A percentile compares a stretch with the other conserved stretches of the same genome.
phyloP scores from a whole-genome alignment of 2,888 invertebrate species.

The Tetropium fuscum region DNA sequence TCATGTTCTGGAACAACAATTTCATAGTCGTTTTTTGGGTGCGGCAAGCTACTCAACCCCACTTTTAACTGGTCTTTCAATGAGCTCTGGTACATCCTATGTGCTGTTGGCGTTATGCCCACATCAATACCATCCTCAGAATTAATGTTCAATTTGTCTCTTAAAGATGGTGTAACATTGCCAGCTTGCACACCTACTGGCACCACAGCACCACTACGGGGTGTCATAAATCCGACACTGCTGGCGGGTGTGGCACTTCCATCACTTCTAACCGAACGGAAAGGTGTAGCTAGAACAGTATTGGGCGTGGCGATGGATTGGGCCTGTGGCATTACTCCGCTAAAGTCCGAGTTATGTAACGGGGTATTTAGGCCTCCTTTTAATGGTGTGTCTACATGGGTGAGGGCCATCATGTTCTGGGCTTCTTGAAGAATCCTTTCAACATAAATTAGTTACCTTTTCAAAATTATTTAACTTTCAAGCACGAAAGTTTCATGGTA shows the following conservation, averaged over 20 bases:
- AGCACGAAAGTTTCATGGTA: too few species aligned
- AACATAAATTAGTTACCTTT: too few species aligned
- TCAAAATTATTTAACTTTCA: too few species aligned
- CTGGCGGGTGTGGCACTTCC: conserved; percentile 68
- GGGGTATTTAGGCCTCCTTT: conserved; percentile 97
- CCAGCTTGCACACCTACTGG: conserved; percentile 53
- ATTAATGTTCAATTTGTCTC: conserved; percentile 97
- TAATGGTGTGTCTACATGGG: conserved; percentile 97
- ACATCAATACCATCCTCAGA: conserved; percentile 80
- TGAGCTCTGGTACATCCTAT: conserved; percentile 77
- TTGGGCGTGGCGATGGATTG: conserved; percentile 86
- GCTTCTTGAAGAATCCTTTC: conserved; percentile 90
- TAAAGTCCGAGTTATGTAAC: conserved; percentile 89
- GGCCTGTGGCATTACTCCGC: conserved; percentile 81
- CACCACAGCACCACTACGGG: conserved; percentile 68
- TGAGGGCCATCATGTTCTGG: conserved; percentile 98
- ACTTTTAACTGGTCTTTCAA: conserved; percentile 80
- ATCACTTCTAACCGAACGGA: conserved; percentile 78
- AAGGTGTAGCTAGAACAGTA: conserved; percentile 90
- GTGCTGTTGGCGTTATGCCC: conserved; percentile 78
- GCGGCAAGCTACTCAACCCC: conserved; percentile 85
- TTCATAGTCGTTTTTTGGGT: conserved; percentile 97
- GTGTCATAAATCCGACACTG: conserved; percentile 72
- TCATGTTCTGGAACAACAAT: conserved; percentile 95
- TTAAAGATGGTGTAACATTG: conserved; percentile 75